Evolutionary conservation across 1,140 invertebrate species (phyloP).

Genomic region (Polypedilum pembai): DNA sequence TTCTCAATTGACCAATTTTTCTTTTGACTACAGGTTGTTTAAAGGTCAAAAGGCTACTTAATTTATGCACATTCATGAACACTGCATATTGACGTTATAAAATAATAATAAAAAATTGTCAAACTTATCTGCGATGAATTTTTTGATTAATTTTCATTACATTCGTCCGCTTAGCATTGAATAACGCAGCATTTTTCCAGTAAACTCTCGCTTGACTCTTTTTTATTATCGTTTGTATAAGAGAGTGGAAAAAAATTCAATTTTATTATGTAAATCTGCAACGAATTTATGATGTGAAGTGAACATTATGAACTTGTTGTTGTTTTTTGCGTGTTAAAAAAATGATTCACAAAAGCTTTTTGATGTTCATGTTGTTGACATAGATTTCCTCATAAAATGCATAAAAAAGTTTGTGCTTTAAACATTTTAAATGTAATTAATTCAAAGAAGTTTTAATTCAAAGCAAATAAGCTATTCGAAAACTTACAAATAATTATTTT

Average conservation of each 20-base stretch:
- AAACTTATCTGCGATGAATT: neutral
- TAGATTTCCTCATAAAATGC: too few relatives aligned
- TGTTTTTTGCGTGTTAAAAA: neutral
- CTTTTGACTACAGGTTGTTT: neutral
- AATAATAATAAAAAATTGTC: conserved; percentile 5
- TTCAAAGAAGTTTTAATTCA: too few relatives aligned
- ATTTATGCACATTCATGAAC: neutral
- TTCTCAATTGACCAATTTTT: neutral
- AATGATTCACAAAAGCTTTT: neutral
- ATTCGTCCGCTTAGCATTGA: neutral
- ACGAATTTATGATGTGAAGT: neutral
- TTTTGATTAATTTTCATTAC: neutral
- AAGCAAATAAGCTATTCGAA: too few relatives aligned
- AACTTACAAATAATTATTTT: too few relatives aligned
- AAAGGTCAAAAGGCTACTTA: neutral
- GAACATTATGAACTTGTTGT: neutral
- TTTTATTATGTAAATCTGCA: conserved; percentile 19
- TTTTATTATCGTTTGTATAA: conserved; percentile 6
- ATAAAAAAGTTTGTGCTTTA: too few relatives aligned
- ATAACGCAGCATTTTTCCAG: neutral
- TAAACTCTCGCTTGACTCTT: neutral
- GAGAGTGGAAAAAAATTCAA: neutral
- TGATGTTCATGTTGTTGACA: too few relatives aligned
- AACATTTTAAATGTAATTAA: too few relatives aligned
- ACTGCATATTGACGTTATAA: neutral